phyloP scores from a whole-genome alignment of 2,888 invertebrate species.

The Noctua fimbriata region DNA sequence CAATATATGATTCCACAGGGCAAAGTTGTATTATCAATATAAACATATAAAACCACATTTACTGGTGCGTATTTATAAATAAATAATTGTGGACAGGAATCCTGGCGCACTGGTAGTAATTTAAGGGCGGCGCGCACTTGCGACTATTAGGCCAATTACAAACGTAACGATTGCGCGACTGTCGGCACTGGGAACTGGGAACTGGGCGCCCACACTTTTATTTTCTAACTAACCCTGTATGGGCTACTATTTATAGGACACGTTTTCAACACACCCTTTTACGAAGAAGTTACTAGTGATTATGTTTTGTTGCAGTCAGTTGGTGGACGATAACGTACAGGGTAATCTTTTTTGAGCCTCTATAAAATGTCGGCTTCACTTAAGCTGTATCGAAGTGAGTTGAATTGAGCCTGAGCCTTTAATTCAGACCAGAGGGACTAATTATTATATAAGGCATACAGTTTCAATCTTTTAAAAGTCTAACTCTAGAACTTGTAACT shows the following conservation, averaged over 20 bases:
- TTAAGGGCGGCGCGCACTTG: constrained; percentile 59
- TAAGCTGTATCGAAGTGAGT: background rate
- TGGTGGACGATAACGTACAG: background rate
- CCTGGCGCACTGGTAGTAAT: constrained; percentile 47
- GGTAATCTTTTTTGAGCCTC: background rate
- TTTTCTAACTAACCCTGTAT: constrained; percentile 49
- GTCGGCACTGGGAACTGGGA: constrained; percentile 27
- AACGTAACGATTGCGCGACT: constrained; percentile 59
- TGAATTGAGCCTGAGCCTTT: background rate
- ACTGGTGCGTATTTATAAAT: constrained; percentile 44
- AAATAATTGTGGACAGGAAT: constrained; percentile 47
- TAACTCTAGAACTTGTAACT: background rate
- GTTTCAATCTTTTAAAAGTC: background rate
- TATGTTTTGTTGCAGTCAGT: constrained; percentile 7
- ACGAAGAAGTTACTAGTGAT: background rate
- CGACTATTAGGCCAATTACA: constrained; percentile 67
- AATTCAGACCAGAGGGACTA: background rate
- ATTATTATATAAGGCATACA: too few species aligned
- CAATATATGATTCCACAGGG: background rate
- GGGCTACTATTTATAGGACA: constrained; percentile 49
- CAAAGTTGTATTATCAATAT: background rate
- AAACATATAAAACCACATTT: background rate
- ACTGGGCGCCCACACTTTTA: constrained; percentile 41
- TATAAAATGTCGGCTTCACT: background rate
- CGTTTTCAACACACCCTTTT: constrained; percentile 20